Conservation (phyloP, 2,113 vertebrate species). For the Erinaceus europaeus region DNA sequence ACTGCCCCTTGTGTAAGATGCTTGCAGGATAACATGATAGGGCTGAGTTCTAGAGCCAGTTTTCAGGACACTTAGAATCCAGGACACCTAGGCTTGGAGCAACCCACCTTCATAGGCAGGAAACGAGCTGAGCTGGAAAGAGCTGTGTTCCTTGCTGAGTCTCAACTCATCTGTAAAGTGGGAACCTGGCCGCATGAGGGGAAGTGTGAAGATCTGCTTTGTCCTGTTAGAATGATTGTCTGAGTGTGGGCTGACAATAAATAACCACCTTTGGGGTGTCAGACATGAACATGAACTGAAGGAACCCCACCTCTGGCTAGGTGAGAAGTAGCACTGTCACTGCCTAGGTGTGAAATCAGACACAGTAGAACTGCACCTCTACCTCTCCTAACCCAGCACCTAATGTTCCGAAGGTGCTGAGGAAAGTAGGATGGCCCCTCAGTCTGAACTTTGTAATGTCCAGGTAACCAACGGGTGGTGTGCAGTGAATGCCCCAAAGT, state of each 20-base stretch:
- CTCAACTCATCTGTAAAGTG: not conserved
- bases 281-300: not conserved
- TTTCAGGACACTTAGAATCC: not conserved
- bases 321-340: not conserved
- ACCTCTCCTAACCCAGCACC: not conserved
- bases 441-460: not conserved
- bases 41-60: not conserved
- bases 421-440: not conserved
- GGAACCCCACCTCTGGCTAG: not conserved
- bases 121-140: not conserved
- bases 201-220: not conserved
- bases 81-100: too few species aligned
- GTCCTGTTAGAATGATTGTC: not conserved
- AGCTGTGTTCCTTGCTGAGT: fast-evolving
- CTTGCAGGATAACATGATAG: not conserved
- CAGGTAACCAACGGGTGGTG: too few species aligned
- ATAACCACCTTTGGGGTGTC: not conserved
- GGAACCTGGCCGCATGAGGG: not conserved
- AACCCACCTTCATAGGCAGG: not conserved
- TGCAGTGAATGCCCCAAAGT: not conserved
- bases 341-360: not conserved
- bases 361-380: not conserved
- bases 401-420: not conserved
- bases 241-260: not conserved
- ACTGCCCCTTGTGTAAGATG: too few species aligned